Conservation (phyloP, 2,888 invertebrate species). For the Clivina fossor region DNA sequence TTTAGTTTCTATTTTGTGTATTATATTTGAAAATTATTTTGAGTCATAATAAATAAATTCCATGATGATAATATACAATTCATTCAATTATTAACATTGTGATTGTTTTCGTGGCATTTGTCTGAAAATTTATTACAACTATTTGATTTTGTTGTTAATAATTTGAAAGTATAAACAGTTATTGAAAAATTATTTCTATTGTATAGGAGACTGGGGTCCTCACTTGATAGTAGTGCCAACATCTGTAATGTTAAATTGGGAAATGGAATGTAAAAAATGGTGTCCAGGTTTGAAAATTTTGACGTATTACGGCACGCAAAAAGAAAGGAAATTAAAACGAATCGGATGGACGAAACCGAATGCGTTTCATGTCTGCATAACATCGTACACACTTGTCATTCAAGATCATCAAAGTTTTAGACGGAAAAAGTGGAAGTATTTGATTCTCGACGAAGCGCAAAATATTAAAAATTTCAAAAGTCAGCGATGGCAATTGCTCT, state of each 20-base stretch:
- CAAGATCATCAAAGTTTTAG: conserved; percentile 98
- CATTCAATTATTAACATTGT: too few relatives aligned
- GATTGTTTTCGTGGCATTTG: too few relatives aligned
- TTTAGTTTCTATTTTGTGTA: too few relatives aligned
- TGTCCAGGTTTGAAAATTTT: conserved; percentile 98
- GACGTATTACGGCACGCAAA: conserved; percentile 96
- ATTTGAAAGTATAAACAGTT: too few relatives aligned
- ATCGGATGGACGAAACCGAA: conserved; percentile 98
- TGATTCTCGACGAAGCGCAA: conserved; percentile 97
- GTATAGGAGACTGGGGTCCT: conserved; percentile 92
- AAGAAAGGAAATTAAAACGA: conserved; percentile 89
- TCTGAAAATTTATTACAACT: too few relatives aligned
- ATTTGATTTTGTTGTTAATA: too few relatives aligned
- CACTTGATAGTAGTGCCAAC: conserved; percentile 99
- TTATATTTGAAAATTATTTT: too few relatives aligned
- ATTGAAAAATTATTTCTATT: conserved; percentile 37
- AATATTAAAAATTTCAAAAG: conserved; percentile 99
- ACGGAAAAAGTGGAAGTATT: conserved; percentile 96
- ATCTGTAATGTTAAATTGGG: conserved; percentile 99
- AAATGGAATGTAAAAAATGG: conserved; percentile 99
- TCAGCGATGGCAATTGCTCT: conserved; percentile 94
- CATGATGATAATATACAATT: too few relatives aligned
- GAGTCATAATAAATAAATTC: too few relatives aligned
- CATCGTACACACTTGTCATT: conserved; percentile 96
- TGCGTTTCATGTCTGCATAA: conserved; percentile 97